These are phyloP conservation scores for Cryptomyrus ogoouensis DNA, from an alignment of 2,113 vertebrate genomes.

Conservation along the genomic window DNA sequence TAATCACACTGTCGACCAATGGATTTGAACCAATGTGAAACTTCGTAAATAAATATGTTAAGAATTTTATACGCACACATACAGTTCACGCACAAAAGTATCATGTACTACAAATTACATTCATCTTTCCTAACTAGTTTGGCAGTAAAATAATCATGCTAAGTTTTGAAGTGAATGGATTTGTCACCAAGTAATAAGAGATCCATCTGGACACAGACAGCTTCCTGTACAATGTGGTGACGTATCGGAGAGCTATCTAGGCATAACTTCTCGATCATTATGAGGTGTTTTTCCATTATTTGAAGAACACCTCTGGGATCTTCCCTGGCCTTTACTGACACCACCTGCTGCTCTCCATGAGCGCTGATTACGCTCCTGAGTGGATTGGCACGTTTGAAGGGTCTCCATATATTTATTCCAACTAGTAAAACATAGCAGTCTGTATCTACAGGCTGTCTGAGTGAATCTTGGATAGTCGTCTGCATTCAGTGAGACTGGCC, in stretches of 20 bases:
- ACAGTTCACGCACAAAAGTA: not conserved
- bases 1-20: not conserved
- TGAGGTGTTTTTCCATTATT: not conserved
- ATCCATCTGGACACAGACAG: not conserved
- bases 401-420: not conserved
- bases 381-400: not conserved
- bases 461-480: not conserved
- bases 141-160: not conserved
- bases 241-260: not conserved
- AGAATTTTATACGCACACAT: not conserved
- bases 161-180: not conserved
- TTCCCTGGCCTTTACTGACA: not conserved
- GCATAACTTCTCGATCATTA: not conserved
- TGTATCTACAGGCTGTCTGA: not conserved
- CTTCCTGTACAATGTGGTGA: not conserved
- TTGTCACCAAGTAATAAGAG: not conserved
- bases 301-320: not conserved
- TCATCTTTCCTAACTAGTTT: not conserved
- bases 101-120: not conserved
- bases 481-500: not conserved
- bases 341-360: not conserved
- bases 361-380: not conserved
- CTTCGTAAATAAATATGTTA: not conserved
- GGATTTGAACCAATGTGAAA: not conserved
- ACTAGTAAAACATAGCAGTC: not conserved